These are phyloP conservation scores for Lasioglossum vierecki DNA, from an alignment of 2,888 invertebrate species.

Conservation along the genomic window DNA sequence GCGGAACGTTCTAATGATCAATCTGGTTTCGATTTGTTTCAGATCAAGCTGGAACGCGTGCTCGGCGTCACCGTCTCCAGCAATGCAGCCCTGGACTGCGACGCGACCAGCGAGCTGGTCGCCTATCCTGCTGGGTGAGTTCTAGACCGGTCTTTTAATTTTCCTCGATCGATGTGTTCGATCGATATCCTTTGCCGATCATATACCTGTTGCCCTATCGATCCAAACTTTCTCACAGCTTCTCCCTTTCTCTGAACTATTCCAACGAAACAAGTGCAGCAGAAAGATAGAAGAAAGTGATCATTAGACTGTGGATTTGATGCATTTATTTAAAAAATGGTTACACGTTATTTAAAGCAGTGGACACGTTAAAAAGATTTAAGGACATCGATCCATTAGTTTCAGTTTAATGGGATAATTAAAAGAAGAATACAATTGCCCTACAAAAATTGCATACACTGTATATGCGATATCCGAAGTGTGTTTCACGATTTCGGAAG, in stretches of 20 bases:
- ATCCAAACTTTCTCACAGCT: not conserved
- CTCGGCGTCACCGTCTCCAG: constrained; percentile 97
- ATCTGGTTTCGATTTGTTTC: constrained; percentile 82
- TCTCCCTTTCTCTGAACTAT: not conserved
- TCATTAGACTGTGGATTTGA: too few relatives aligned
- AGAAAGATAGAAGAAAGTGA: not conserved
- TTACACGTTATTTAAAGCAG: too few relatives aligned
- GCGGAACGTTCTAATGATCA: not conserved
- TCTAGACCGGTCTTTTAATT: constrained; percentile 28
- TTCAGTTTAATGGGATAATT: too few relatives aligned
- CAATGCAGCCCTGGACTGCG: constrained; percentile 96
- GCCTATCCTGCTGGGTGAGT: constrained; percentile 99
- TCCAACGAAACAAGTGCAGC: not conserved
- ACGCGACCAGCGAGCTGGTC: constrained; percentile 93
- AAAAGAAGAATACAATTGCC: too few relatives aligned
- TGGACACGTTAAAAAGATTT: too few relatives aligned
- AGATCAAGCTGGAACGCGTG: constrained; percentile 98
- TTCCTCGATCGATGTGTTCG: constrained; percentile 19
- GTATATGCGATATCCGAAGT: not conserved
- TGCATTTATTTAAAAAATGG: too few relatives aligned
- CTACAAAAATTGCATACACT: too few relatives aligned
- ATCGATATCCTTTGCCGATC: constrained; percentile 26
- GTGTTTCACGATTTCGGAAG: not conserved
- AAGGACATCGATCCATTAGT: too few relatives aligned
- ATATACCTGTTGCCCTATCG: not conserved